These are phyloP conservation scores for Silurus lanzhouensis DNA, from an alignment of 2,797 vertebrate genomes.

Conservation along the genomic window DNA sequence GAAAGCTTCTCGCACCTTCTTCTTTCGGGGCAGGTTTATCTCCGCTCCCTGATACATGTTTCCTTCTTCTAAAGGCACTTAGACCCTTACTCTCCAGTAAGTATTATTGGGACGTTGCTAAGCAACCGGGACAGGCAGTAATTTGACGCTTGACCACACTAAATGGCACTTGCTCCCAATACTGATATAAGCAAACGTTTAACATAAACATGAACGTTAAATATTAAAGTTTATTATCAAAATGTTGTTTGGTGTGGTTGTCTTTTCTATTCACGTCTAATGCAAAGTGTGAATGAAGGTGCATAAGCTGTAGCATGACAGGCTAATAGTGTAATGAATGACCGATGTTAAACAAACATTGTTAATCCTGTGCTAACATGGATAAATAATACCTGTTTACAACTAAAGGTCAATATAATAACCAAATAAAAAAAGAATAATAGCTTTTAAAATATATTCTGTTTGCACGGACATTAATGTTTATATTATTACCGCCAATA, in stretches of 20 bases:
- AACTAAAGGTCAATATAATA: neutral
- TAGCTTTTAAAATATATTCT: neutral
- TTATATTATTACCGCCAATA: neutral
- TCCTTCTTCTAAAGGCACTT: neutral
- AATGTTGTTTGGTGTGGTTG: neutral
- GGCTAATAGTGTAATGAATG: neutral
- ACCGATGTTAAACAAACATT: neutral
- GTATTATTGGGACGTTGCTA: slow-evolving; percentile 49
- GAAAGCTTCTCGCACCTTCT: slow-evolving; percentile 53
- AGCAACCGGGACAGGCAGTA: slow-evolving; percentile 38
- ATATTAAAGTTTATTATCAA: neutral
- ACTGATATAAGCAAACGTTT: neutral
- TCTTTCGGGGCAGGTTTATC: slow-evolving; percentile 56
- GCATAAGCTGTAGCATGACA: neutral
- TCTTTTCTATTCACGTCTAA: neutral
- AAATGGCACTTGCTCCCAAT: neutral
- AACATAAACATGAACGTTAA: neutral
- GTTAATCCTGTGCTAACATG: neutral
- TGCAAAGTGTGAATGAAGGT: neutral
- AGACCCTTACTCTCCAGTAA: neutral
- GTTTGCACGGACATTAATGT: neutral
- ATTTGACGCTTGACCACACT: slow-evolving; percentile 26
- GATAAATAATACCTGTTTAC: neutral
- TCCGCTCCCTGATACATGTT: slow-evolving; percentile 51
- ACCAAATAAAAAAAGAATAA: neutral